Base-by-base conservation (phyloP, 2,797 vertebrate species). In the Neostethus bicornis region DNA sequence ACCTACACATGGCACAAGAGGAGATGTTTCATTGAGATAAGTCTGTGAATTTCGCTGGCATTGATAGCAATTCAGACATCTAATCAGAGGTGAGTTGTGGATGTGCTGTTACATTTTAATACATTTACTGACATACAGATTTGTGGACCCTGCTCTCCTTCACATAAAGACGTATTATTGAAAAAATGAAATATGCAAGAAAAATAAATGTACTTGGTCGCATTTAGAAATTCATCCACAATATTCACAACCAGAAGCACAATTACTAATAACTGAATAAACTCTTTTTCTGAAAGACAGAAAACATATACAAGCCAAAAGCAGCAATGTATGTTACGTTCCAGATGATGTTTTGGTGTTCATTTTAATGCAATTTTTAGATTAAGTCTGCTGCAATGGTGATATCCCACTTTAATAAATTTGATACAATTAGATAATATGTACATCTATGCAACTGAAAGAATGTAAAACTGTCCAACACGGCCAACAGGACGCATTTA, bases 181-280 rank as follows among this genome's bases (percentile, higher is more conserved):
- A 64, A 69, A 76, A 48, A 65, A 76, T 72, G 41, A 24, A 49
- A 39, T 55, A 26, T 54, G 59, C 28, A 43, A 68, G 70, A 70
- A 21, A 71, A 85, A 63, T 71, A 79, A 75, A 66, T 73, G 72
- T 55, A 45, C 77, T 50, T 37, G 75, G 52, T 75, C 66, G 50
- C 52, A 63, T 49, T 66, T 73, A 75, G 68, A 85, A 82, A 81
- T 65, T 61, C 60, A 58, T 79, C 20, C 59, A 82, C 60, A 75
- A 74, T 74, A 79, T 83, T 85, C 76, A 90, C 77, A 88, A 90
- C 90, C 77, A 80, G 66, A 51, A 62, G 77, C 67, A 82, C 35
- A 62, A 55, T 62, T 70, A 60, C 65, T 29, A 73, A 43, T 44
- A 23, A 60, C 56, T 49, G 43, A 61, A 74, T 61, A 59, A 7